phyloP scores from a whole-genome alignment of 1,140 invertebrate species.

The Zaprionus inermis region DNA sequence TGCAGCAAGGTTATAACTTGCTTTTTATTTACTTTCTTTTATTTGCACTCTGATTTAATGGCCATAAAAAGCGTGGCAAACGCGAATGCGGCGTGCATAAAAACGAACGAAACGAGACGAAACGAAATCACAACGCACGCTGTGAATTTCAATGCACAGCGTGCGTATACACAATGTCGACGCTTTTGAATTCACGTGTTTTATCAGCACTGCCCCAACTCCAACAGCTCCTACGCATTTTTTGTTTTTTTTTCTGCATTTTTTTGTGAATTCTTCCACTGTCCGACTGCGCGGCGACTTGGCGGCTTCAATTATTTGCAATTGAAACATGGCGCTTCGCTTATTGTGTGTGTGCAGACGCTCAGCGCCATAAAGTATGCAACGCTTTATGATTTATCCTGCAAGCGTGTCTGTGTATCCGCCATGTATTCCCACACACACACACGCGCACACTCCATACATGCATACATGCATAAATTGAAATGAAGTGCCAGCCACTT shows the following conservation, averaged over 20 bases:
- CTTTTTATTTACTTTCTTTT: conserved; percentile 77
- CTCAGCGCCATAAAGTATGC: conserved; percentile 68
- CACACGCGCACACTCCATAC: conserved; percentile 16
- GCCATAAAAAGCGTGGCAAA: conserved; percentile 62
- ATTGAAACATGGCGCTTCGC: conserved; percentile 69
- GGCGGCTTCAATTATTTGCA: conserved; percentile 53
- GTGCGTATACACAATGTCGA: conserved; percentile 74
- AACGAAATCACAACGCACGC: conserved; percentile 66
- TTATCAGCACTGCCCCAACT: too few species aligned
- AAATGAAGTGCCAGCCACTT: conserved; percentile 79
- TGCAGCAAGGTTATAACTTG: conserved; percentile 62
- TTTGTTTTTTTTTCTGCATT: conserved; percentile 34
- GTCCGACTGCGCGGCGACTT: conserved; percentile 33
- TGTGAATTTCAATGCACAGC: conserved; percentile 73
- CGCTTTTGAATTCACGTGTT: conserved; percentile 45
- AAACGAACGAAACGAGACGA: conserved; percentile 35
- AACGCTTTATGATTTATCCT: conserved; percentile 74
- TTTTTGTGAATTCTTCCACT: conserved; percentile 13
- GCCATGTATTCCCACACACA: conserved; percentile 40
- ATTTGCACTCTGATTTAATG: conserved; percentile 80
- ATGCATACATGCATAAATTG: conserved; percentile 65
- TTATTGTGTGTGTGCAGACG: conserved; percentile 51
- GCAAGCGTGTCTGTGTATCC: conserved; percentile 1
- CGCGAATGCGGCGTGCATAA: conserved; percentile 11
- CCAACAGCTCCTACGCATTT: conserved; percentile 19